These are phyloP conservation scores for Turnix velox DNA, from an alignment of 2,113 vertebrate genomes.

Conservation along the genomic window DNA sequence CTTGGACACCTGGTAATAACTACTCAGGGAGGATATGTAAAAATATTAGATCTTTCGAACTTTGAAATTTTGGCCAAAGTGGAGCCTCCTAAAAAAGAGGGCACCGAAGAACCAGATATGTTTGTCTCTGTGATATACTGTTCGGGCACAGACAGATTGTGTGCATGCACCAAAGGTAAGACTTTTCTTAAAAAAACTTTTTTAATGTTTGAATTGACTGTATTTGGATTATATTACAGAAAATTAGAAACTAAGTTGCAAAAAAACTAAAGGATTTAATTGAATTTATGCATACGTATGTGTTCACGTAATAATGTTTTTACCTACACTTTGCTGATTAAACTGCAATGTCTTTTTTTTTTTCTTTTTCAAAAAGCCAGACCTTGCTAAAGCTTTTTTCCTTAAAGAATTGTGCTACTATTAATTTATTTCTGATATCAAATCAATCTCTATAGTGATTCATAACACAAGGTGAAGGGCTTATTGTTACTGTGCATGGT, in stretches of 20 bases:
- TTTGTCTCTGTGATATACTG: slow-evolving; percentile 99
- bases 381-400: background rate
- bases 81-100: slow-evolving; percentile 94
- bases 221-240: background rate
- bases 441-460: background rate
- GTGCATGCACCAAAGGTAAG: slow-evolving; percentile 98
- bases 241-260: background rate
- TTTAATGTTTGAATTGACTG: background rate
- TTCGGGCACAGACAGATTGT: slow-evolving; percentile 97
- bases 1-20: slow-evolving; percentile 97
- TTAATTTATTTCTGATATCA: background rate
- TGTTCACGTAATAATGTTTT: background rate
- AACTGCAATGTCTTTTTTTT: background rate
- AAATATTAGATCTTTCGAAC: slow-evolving; percentile 95
- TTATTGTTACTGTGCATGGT: background rate
- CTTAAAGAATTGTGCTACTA: background rate
- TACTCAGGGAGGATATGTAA: slow-evolving; percentile 93
- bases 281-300: too few relatives aligned
- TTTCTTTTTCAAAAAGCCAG: background rate
- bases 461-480: background rate
- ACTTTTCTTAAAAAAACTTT: background rate
- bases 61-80: slow-evolving; percentile 97
- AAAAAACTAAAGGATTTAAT: background rate
- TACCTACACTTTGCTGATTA: background rate
- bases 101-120: slow-evolving; percentile 87